Base-by-base conservation (phyloP, 2,797 vertebrate species). In the Sparidentex hasta region DNA sequence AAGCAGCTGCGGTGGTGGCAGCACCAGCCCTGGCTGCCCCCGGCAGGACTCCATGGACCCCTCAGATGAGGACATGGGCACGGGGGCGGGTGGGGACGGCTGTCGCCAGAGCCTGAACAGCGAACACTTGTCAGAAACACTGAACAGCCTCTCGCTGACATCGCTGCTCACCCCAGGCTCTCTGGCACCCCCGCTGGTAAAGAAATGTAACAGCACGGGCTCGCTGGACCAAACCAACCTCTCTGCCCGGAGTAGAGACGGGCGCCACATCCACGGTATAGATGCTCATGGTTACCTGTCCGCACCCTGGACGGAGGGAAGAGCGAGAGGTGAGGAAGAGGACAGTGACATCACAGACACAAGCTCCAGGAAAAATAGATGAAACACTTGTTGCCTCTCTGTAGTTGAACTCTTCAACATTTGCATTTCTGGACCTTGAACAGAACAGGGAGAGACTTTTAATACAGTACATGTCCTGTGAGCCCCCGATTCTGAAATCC, bases 201-300 rank as follows among this genome's bases (percentile, higher is more conserved):
- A 98, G 88, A 97, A 97, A 84, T 97, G 96, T 88, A 96, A 96
- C 95, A 99, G 98, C 95, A 96, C 97, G 55, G 97, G 98, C 80
- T 97, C 96, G 74, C 92, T 94, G 66, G 82, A 87, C 65, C 94
- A 92, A 0, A 74, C 90, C 41, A 92, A 86, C 38, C 78, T 80
- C 16, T 91, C 85, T 0, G 87, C 89, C 0, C 76, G 87, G 82
- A 94, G 93, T 38, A 95, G 76, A 93, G 93, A 87, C 0, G 58
- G 90, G 67, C 94, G 92, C 64, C 94, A 93, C 76, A 90, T 95
- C 80, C 95, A 93, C 27, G 87, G 91, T 3, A 92, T 93, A 2
- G 95, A 96, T 57, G 87, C 94, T 8, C 95, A 93, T 14, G 94
- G 95, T 44, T 96, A 92, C 90, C 84, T 95, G 86, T 95, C 96